A percentile compares a stretch with the other conserved stretches of the same genome.
Conservation (phyloP, 2,888 invertebrate genomes). For the Lasioglossum morio region DNA sequence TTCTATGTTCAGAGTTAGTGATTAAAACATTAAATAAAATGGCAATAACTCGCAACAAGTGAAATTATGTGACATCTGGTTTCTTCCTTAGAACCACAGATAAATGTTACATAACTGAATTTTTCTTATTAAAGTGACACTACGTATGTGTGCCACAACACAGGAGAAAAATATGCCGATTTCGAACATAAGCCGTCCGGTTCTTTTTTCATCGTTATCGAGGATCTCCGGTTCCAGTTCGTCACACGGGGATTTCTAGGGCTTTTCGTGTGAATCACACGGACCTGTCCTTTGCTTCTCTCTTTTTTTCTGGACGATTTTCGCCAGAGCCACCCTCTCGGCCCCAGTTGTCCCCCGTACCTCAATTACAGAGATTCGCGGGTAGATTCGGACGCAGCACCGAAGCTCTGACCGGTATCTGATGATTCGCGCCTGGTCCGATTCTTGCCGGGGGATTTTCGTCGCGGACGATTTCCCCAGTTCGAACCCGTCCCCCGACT, state of each 20-base stretch:
- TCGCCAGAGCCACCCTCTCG: background rate
- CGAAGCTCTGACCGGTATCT: slow-evolving; percentile 49
- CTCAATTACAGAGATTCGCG: slow-evolving; percentile 66
- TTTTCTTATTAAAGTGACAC: too few species aligned
- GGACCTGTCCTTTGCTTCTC: slow-evolving; percentile 14
- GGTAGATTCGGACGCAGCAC: slow-evolving; percentile 24
- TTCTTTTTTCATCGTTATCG: slow-evolving; percentile 49
- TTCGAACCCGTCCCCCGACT: background rate
- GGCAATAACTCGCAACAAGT: too few species aligned
- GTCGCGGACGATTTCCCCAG: background rate
- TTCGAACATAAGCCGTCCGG: background rate
- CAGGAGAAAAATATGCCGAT: background rate
- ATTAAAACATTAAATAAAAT: too few species aligned
- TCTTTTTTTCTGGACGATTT: slow-evolving; percentile 4
- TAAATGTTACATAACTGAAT: too few species aligned
- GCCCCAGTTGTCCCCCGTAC: slow-evolving; percentile 4
- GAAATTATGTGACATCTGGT: too few species aligned
- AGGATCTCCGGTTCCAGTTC: slow-evolving; percentile 45
- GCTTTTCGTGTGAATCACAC: slow-evolving; percentile 57
- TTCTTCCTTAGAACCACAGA: too few species aligned
- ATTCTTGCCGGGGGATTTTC: slow-evolving; percentile 21
- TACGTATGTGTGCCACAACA: background rate
- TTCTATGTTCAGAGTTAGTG: too few species aligned
- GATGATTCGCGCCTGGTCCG: slow-evolving; percentile 28
- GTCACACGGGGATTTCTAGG: slow-evolving; percentile 59